Conservation (phyloP, 2,888 invertebrate species). For the Taenaris catops region DNA sequence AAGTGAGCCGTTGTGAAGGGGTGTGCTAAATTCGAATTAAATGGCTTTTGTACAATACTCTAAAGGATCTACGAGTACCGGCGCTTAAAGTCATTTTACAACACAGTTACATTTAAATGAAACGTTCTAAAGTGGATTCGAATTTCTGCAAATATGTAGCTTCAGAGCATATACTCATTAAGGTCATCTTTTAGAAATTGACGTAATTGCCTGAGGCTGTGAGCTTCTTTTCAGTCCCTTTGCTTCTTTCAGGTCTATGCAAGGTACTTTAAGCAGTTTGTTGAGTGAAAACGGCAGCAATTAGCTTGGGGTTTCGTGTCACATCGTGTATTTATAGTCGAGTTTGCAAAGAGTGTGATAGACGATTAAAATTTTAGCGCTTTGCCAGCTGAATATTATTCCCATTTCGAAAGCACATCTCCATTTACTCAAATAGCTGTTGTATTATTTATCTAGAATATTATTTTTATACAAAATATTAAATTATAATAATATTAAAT, state of each 20-base stretch:
- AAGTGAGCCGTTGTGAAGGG: constrained; percentile 58
- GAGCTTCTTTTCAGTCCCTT: constrained; percentile 39
- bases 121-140: no score
- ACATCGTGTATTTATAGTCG: background rate
- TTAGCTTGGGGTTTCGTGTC: constrained; percentile 8
- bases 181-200: constrained; percentile 19
- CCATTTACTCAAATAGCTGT: no score
- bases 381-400: no score
- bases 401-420: no score
- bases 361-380: no score
- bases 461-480: no score
- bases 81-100: constrained; percentile 8
- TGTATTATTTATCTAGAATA: no score
- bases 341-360: no score
- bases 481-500: no score
- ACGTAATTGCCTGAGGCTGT: constrained; percentile 35
- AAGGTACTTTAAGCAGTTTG: constrained; percentile 15
- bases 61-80: constrained; percentile 11
- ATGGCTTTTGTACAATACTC: constrained; percentile 13
- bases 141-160: no score
- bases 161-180: constrained; percentile 22
- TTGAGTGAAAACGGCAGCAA: constrained; percentile 13
- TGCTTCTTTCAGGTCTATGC: constrained; percentile 40
- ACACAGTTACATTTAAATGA: no score
- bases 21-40: constrained; percentile 45